Conservation (phyloP, 2,113 vertebrate species). For the Microcebus ravelobensis region DNA sequence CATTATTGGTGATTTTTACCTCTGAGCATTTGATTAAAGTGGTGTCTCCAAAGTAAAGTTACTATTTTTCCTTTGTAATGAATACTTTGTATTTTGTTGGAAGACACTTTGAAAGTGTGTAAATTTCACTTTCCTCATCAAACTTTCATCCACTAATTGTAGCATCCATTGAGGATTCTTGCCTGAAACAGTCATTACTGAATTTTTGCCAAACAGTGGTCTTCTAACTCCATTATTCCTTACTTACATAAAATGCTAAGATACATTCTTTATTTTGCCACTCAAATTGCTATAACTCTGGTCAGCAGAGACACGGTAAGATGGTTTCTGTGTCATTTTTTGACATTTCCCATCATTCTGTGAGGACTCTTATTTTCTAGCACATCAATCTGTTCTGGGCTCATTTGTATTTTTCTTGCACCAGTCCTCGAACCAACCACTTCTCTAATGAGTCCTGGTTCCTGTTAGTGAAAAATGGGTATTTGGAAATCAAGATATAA, state of each 20-base stretch:
- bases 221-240: not conserved
- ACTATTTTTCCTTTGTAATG: not conserved
- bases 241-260: not conserved
- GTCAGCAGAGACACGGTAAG: not conserved
- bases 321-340: not conserved
- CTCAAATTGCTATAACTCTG: not conserved
- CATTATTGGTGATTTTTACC: not conserved
- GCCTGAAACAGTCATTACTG: not conserved
- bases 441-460: not conserved
- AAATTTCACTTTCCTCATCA: not conserved
- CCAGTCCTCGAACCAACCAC: not conserved
- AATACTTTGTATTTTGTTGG: not conserved
- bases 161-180: not conserved
- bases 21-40: not conserved
- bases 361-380: not conserved
- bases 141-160: not conserved
- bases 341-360: not conserved
- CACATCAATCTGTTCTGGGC: not conserved
- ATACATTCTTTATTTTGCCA: not conserved
- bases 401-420: not conserved
- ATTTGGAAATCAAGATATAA: not conserved
- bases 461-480: not conserved
- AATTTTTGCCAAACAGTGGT: not conserved
- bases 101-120: not conserved
- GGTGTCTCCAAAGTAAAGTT: not conserved